Evolutionary conservation across 2,113 vertebrate genomes (phyloP).

Genomic region (Ciconia maguari): DNA sequence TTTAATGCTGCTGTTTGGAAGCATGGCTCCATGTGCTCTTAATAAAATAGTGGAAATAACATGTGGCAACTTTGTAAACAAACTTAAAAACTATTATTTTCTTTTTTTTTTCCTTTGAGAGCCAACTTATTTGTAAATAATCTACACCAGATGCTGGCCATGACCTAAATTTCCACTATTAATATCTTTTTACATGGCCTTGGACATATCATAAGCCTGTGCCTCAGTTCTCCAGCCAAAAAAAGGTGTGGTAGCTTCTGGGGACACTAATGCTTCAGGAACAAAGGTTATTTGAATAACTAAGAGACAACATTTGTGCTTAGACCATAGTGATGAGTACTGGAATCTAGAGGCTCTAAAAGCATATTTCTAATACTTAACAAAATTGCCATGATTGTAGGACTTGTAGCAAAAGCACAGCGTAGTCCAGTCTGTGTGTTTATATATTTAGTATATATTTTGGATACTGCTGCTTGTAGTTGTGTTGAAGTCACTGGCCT

Average conservation of each 20-base stretch:
- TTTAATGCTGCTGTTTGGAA: constrained; percentile 61
- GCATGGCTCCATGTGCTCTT: constrained; percentile 32
- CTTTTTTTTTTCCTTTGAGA: not conserved
- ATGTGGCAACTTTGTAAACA: constrained; percentile 41
- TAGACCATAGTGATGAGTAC: not conserved
- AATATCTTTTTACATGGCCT: constrained; percentile 11
- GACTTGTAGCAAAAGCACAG: not conserved
- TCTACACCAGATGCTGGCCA: constrained; percentile 33
- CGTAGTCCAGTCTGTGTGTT: not conserved
- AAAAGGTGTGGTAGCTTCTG: constrained; percentile 32
- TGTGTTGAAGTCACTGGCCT: not conserved
- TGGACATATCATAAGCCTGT: not conserved
- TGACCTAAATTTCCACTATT: constrained; percentile 33
- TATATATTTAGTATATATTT: not conserved
- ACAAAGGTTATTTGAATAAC: not conserved
- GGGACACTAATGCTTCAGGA: not conserved
- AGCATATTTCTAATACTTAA: not conserved
- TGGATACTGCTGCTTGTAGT: not conserved
- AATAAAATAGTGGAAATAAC: constrained; percentile 55
- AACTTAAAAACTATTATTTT: not conserved
- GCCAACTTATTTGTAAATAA: constrained; percentile 60
- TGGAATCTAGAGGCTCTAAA: not conserved
- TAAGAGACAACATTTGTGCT: not conserved
- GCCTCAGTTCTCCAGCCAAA: not conserved
- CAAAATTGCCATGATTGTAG: not conserved